These are phyloP conservation scores for Nasonia giraulti DNA, from an alignment of 1,140 invertebrate genomes.

Conservation along the genomic window DNA sequence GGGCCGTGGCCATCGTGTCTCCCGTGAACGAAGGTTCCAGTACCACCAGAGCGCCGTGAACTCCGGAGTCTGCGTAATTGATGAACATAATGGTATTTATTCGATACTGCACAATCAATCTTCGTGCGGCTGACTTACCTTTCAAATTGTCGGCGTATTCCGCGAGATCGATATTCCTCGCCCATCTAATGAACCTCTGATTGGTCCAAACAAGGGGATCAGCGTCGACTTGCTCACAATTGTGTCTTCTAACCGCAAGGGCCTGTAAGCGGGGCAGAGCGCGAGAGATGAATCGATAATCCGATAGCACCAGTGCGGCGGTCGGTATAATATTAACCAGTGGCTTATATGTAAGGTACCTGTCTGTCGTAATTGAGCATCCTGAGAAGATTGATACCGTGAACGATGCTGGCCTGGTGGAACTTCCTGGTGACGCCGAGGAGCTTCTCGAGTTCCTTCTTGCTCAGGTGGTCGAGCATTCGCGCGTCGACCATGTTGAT, in stretches of 20 bases:
- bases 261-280: slow-evolving; percentile 77
- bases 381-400: slow-evolving; percentile 92
- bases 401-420: slow-evolving; percentile 94
- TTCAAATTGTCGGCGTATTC: slow-evolving; percentile 96
- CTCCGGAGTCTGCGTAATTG: slow-evolving; percentile 84
- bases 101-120: not conserved
- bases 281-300: too few species aligned
- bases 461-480: slow-evolving; percentile 92
- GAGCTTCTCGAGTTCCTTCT: slow-evolving; percentile 95
- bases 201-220: slow-evolving; percentile 97
- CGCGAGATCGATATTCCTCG: slow-evolving; percentile 91
- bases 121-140: slow-evolving; percentile 75
- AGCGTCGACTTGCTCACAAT: slow-evolving; percentile 89
- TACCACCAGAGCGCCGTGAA: slow-evolving; percentile 94
- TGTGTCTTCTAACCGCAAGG: slow-evolving; percentile 88
- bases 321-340: too few species aligned
- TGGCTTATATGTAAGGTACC: slow-evolving; percentile 72
- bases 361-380: slow-evolving; percentile 95
- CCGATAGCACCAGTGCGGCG: too few species aligned
- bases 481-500: slow-evolving; percentile 93
- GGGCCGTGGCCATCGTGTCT: slow-evolving; percentile 93
- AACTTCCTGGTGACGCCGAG: slow-evolving; percentile 93
- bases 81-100: not conserved
- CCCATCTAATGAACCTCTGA: slow-evolving; percentile 94
- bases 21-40: slow-evolving; percentile 94